Evolutionary conservation across 2,113 vertebrate genomes (phyloP).

Genomic region (Psittacula cyanocephala): DNA sequence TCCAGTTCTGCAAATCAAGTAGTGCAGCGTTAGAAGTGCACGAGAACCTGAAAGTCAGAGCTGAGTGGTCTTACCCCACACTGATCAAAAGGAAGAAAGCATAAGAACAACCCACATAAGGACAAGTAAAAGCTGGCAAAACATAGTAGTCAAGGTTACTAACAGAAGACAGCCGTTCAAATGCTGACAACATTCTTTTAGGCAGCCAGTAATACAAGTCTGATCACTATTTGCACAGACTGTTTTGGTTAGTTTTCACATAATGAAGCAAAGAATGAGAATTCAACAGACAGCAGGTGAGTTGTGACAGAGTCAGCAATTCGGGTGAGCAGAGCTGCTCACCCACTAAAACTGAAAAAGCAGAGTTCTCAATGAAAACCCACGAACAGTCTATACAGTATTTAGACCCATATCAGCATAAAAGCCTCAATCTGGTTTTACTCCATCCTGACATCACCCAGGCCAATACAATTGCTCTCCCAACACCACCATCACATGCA

Average conservation of each 20-base stretch:
- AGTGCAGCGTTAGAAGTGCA: neutral
- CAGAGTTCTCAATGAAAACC: neutral
- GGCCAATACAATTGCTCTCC: neutral
- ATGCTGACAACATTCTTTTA: neutral
- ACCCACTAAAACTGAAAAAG: neutral
- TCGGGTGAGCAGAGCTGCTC: neutral
- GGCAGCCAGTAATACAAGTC: neutral
- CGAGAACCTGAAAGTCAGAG: neutral
- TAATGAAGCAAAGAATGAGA: neutral
- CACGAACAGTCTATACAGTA: neutral
- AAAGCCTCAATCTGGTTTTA: neutral
- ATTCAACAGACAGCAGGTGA: slow-evolving; percentile 12
- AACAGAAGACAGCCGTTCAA: neutral
- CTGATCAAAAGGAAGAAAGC: neutral
- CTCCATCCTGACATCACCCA: neutral
- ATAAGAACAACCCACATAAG: neutral
- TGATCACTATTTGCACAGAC: neutral
- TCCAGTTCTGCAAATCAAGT: slow-evolving; percentile 11
- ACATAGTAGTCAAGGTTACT: neutral
- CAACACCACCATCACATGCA: neutral
- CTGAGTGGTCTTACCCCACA: neutral
- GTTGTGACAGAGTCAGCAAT: neutral
- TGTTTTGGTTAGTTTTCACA: neutral
- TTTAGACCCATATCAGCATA: neutral
- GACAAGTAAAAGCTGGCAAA: neutral